A percentile compares a stretch with the other conserved stretches of the same genome.
Conservation (phyloP, 2,888 invertebrate species). For the Sclerodermus sp. region DNA sequence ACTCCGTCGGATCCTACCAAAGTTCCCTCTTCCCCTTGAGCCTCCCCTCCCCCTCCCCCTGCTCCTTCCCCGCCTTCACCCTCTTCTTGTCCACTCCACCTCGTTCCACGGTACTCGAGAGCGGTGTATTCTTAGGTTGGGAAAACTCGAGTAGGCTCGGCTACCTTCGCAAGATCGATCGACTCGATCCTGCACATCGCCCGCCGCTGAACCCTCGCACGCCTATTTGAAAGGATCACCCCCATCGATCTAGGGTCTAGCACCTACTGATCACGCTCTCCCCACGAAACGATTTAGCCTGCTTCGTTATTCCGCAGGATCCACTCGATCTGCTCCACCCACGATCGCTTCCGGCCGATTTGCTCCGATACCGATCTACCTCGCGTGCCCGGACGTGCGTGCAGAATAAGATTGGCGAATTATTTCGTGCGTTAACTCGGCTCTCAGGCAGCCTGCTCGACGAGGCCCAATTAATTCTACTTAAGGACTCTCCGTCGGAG, state of each 20-base stretch:
- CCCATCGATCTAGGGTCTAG: too few species aligned
- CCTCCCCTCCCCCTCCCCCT: neutral
- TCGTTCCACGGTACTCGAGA: constrained; percentile 36
- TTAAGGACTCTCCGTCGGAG: too few species aligned
- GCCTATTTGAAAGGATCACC: too few species aligned
- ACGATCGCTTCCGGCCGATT: constrained; percentile 7
- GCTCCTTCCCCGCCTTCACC: constrained; percentile 11
- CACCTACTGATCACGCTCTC: too few species aligned
- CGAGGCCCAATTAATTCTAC: too few species aligned
- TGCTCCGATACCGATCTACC: constrained; percentile 8
- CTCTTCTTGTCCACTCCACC: constrained; percentile 35
- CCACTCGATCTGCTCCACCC: constrained; percentile 21
- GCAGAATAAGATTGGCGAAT: too few species aligned
- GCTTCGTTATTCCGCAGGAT: constrained; percentile 2
- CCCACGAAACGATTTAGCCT: too few species aligned
- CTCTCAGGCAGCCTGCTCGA: too few species aligned
- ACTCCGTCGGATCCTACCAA: too few species aligned
- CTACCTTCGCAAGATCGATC: constrained; percentile 47
- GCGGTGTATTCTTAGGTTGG: constrained; percentile 48
- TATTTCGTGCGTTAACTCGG: too few species aligned
- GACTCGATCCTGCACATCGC: constrained; percentile 33
- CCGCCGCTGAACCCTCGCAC: neutral
- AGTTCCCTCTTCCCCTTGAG: neutral
- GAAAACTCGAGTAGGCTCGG: constrained; percentile 48
- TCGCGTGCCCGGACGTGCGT: constrained; percentile 3